Evolutionary conservation across 2,888 invertebrate genomes (phyloP).

Genomic region (Morinoia aosen): DNA sequence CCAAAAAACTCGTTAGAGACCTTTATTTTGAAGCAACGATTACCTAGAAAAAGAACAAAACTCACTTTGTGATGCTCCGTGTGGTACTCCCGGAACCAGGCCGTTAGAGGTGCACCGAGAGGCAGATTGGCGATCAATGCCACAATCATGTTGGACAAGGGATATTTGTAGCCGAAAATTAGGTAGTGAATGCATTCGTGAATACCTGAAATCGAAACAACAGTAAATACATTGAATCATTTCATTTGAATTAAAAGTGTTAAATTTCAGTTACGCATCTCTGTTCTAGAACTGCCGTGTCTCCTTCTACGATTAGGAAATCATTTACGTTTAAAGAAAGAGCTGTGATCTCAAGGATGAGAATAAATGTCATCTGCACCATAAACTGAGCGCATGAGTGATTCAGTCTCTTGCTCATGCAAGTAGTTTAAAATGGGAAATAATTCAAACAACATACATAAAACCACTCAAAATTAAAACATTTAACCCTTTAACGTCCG

Average conservation of each 20-base stretch:
- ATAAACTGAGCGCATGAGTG: not conserved
- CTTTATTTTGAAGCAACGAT: not conserved
- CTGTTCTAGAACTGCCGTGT: not conserved
- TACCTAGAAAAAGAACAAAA: not conserved
- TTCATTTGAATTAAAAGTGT: too few relatives aligned
- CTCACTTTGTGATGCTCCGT: constrained; percentile 10
- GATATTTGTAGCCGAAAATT: constrained; percentile 14
- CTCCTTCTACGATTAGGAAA: not conserved
- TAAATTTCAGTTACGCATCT: too few relatives aligned
- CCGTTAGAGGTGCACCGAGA: not conserved
- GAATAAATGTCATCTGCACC: not conserved
- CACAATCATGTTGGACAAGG: constrained; percentile 13
- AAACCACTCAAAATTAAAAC: too few relatives aligned
- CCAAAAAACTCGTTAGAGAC: not conserved
- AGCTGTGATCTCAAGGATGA: not conserved
- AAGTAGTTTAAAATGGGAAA: not conserved
- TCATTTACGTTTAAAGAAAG: not conserved
- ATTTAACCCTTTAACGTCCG: too few relatives aligned
- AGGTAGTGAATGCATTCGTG: constrained; percentile 23
- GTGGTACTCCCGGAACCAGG: constrained; percentile 9
- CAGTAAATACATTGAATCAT: not conserved
- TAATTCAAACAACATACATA: not conserved
- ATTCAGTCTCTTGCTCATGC: not conserved
- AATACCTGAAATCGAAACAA: not conserved
- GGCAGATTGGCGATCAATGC: not conserved